These are phyloP conservation scores for Aporophyla nigra DNA, from an alignment of 2,888 invertebrate genomes.

Conservation along the genomic window DNA sequence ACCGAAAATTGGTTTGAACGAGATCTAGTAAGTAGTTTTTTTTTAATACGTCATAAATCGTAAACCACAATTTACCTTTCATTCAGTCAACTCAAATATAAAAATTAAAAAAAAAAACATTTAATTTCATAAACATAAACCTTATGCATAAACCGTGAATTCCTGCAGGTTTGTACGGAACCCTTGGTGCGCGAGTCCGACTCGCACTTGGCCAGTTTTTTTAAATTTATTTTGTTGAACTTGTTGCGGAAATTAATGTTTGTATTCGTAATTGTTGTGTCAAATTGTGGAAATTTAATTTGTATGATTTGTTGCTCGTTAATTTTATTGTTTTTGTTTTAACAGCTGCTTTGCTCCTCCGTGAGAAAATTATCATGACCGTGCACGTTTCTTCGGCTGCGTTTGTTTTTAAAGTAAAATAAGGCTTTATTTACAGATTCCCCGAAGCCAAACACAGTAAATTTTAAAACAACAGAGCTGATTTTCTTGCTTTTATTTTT, in stretches of 20 bases:
- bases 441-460: conserved; percentile 42
- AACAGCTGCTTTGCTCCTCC: conserved; percentile 12
- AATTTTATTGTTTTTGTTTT: conserved; percentile 37
- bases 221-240: conserved; percentile 47
- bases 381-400: not conserved
- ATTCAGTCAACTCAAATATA: no score
- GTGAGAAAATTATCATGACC: conserved; percentile 30
- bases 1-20: no score
- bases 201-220: no score
- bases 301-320: conserved; percentile 50
- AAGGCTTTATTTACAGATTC: conserved; percentile 21
- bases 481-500: conserved; percentile 27
- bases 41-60: no score
- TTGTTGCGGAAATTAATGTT: conserved; percentile 66
- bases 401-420: conserved; percentile 16
- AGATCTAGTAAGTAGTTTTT: no score
- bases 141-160: no score
- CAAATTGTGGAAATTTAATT: conserved; percentile 53
- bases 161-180: no score
- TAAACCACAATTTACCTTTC: no score
- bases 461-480: conserved; percentile 27
- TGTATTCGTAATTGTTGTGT: conserved; percentile 59
- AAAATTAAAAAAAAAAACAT: no score
- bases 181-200: no score
- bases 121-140: no score